A percentile compares a stretch with the other conserved stretches of the same genome.
phyloP scores from a whole-genome alignment of 2,113 vertebrate genomes.

The Scatophagus argus region DNA sequence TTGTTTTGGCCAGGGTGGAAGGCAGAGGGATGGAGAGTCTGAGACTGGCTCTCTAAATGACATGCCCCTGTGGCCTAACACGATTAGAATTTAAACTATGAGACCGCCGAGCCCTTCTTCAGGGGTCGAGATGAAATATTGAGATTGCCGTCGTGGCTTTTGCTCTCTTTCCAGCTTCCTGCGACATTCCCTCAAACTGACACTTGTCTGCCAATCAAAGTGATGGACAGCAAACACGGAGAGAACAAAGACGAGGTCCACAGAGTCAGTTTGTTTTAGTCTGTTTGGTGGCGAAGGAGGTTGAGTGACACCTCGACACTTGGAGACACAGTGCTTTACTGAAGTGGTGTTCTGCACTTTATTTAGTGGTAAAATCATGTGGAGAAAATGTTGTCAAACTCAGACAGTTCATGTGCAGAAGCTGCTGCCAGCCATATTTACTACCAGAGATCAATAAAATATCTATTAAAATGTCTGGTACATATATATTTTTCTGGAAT shows the following conservation, averaged over 20 bases:
- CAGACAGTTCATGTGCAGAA: background rate
- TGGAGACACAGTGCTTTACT: constrained; percentile 33
- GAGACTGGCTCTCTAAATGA: constrained; percentile 76
- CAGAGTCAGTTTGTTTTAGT: constrained; percentile 70
- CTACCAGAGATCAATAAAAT: background rate
- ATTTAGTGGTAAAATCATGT: constrained; percentile 32
- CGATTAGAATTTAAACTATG: constrained; percentile 85
- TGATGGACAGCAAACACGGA: constrained; percentile 83
- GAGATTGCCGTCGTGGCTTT: constrained; percentile 77
- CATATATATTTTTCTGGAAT: background rate
- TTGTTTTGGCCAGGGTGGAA: constrained; percentile 78
- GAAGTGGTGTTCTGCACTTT: constrained; percentile 26
- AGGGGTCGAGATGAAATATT: constrained; percentile 81
- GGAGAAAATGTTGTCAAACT: constrained; percentile 4
- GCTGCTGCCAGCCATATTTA: constrained; percentile 3
- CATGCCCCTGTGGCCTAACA: constrained; percentile 86
- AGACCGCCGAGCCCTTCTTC: constrained; percentile 64
- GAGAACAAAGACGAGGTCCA: constrained; percentile 62
- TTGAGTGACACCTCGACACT: constrained; percentile 61
- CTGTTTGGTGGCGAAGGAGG: constrained; percentile 48
- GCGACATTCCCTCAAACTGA: constrained; percentile 80
- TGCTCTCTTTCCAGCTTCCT: constrained; percentile 67
- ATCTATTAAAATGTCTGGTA: background rate
- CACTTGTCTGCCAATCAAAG: constrained; percentile 86
- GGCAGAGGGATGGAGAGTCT: constrained; percentile 72